Base-by-base conservation (phyloP, 2,797 vertebrate genomes). In the Cirrhinus molitorella region DNA sequence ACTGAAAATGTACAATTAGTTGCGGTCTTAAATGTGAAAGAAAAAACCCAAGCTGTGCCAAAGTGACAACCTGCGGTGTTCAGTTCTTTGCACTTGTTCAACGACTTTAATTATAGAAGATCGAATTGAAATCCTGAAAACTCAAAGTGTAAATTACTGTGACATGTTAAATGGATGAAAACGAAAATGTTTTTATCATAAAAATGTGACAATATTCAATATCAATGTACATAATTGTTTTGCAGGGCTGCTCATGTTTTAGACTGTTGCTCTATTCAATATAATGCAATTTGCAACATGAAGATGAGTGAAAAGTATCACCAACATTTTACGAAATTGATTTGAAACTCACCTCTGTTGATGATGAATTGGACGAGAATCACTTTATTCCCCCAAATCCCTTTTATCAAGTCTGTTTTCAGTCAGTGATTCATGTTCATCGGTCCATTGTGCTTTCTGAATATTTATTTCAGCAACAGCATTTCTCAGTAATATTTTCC, bases 341-440 rank as follows among this genome's bases (percentile, higher is more conserved):
- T 45, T 59, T 78, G 9, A 70, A 83, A 70, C 82, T 83, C 74
- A 83, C 82, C 82, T 78, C 73, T 65, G 12, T 40, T 43, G 23
- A 45, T 45, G 61, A 53, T 9, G 34, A 51, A 59, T 12, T 37
- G 31, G 63, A 57, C 28, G 16, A 57, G 73, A 70, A 34, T 63
- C 13, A 53, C 13, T 31, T 23, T 75, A 75, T 43, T 55, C 19
- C 47, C 53, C n/a, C 25, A 75, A 77, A 59, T 47, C 28, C n/a
- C 25, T n/a, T 67, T 73, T 71, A 25, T 21, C 6, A 45, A 31
- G 23, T 66, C 71, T 61, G 37, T 61, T 49, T 47, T 71, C 61
- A 34, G 28, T 65, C 40, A 77, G 65, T 49, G 57, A 78, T 68
- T 47, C 65, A 23, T 78, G 40, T 71, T 78, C 31, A 70, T 57